Conservation (phyloP, 2,888 invertebrate genomes). For the Pyrrhosoma nymphula region DNA sequence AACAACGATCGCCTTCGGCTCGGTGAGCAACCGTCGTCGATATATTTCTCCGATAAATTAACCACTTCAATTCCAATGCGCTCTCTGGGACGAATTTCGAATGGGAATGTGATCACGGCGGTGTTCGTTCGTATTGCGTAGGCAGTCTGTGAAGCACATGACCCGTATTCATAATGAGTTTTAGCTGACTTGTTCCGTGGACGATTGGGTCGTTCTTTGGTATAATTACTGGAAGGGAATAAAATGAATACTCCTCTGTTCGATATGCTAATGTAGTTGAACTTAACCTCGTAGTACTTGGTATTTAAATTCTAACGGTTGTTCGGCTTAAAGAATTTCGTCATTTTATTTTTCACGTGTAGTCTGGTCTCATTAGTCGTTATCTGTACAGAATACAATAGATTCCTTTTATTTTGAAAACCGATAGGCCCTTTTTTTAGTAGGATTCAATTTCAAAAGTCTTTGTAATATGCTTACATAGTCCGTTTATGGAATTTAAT, state of each 20-base stretch:
- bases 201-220: neutral
- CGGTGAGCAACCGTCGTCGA: neutral
- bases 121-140: neutral
- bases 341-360: too few relatives aligned
- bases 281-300: neutral
- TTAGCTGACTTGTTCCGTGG: neutral
- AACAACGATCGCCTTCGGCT: neutral
- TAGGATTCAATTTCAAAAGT: too few relatives aligned
- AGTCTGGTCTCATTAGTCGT: too few relatives aligned
- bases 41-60: neutral
- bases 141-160: neutral
- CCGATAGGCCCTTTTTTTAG: too few relatives aligned
- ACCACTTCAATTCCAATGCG: neutral
- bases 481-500: too few relatives aligned
- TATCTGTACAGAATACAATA: too few relatives aligned
- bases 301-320: too few relatives aligned
- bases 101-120: neutral
- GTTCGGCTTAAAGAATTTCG: too few relatives aligned
- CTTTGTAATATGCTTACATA: too few relatives aligned
- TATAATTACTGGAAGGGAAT: neutral
- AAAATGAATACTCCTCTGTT: neutral
- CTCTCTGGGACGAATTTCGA: neutral
- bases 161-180: neutral
- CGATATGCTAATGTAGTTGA: neutral
- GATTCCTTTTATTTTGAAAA: too few relatives aligned